Percentiles rank a stretch among this genome's conserved stretches.
These are phyloP conservation scores for Donacobius atricapilla DNA, from an alignment of 2,113 vertebrate genomes.

Conservation along the genomic window DNA sequence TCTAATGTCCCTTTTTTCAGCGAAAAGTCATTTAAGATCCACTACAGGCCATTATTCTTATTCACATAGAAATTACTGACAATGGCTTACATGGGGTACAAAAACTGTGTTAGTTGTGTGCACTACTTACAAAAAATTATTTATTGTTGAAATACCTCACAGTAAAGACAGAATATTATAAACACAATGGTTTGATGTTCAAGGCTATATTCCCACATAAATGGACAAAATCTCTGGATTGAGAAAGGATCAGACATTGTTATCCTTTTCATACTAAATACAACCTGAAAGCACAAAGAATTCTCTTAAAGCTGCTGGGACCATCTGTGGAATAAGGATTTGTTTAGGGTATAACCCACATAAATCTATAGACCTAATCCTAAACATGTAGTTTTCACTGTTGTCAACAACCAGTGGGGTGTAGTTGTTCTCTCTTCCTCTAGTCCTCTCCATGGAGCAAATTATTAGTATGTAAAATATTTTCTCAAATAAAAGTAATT, in stretches of 20 bases:
- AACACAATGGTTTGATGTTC: neutral
- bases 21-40: neutral
- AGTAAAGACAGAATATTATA: neutral
- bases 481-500: neutral
- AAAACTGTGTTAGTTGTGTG: neutral
- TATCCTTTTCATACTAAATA: neutral
- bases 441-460: neutral
- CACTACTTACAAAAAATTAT: neutral
- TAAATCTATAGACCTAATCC: neutral
- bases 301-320: neutral
- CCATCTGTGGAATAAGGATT: neutral
- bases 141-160: neutral
- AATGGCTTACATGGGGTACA: neutral
- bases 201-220: neutral
- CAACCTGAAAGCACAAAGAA: neutral
- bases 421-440: neutral
- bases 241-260: neutral
- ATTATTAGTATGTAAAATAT: neutral
- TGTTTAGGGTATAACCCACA: neutral
- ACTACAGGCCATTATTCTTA: neutral
- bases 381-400: neutral
- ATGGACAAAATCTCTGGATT: neutral
- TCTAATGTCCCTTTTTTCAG: neutral
- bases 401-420: neutral
- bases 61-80: neutral